Evolutionary conservation across 2,888 invertebrate species (phyloP).

Genomic region (Euplexia lucipara): DNA sequence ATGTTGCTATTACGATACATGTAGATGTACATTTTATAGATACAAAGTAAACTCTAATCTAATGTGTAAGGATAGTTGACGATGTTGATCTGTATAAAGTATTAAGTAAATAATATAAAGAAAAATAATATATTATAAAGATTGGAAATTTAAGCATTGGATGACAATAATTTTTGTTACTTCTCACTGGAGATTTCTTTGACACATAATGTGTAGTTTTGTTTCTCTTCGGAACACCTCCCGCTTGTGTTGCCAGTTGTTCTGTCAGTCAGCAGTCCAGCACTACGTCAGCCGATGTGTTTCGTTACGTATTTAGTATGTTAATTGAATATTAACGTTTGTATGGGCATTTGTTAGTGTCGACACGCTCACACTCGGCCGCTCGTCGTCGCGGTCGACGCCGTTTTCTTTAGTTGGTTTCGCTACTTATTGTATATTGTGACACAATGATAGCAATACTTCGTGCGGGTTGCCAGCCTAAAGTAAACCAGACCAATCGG

Average conservation of each 20-base stretch:
- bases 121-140: slow-evolving; percentile 80
- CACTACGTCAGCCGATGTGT: slow-evolving; percentile 42
- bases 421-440: slow-evolving; percentile 49
- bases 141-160: slow-evolving; percentile 88
- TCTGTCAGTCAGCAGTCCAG: slow-evolving; percentile 34
- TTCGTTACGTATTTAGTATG: slow-evolving; percentile 13
- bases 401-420: slow-evolving; percentile 42
- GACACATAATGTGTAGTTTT: slow-evolving; percentile 66
- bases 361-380: slow-evolving; percentile 18
- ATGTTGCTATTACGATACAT: slow-evolving; percentile 64
- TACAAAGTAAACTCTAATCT: slow-evolving; percentile 72
- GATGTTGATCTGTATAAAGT: slow-evolving; percentile 86
- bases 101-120: slow-evolving; percentile 80
- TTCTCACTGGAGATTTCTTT: slow-evolving; percentile 77
- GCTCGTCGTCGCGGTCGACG: slow-evolving; percentile 4
- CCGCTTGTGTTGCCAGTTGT: slow-evolving; percentile 44
- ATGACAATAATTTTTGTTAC: slow-evolving; percentile 91
- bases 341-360: slow-evolving; percentile 37
- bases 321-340: slow-evolving; percentile 22
- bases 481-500: slow-evolving; percentile 85
- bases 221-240: slow-evolving; percentile 63
- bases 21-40: slow-evolving; percentile 80
- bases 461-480: slow-evolving; percentile 78
- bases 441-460: slow-evolving; percentile 83
- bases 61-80: slow-evolving; percentile 73